Conservation (phyloP, 2,113 vertebrate genomes). For the Rynchops niger region DNA sequence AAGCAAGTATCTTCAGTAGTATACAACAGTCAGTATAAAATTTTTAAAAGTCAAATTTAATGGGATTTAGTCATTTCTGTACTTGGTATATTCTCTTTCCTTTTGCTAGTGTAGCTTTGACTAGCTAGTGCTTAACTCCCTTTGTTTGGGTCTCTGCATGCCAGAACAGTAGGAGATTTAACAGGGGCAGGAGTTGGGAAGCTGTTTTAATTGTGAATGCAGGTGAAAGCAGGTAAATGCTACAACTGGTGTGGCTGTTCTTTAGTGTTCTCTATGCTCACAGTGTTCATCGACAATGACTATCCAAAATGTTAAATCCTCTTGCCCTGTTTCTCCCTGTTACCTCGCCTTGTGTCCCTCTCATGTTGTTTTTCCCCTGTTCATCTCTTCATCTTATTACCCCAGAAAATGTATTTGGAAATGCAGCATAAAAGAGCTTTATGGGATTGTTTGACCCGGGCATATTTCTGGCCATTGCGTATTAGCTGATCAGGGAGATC, state of each 20-base stretch:
- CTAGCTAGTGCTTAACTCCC: background rate
- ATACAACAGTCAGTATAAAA: background rate
- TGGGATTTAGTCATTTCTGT: background rate
- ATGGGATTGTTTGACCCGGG: background rate
- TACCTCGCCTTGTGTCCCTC: background rate
- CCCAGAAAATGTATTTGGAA: background rate
- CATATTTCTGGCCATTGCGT: background rate
- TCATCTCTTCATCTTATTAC: background rate
- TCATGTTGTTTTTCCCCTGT: background rate
- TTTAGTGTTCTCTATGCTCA: background rate
- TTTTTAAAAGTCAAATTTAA: background rate
- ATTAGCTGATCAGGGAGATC: background rate
- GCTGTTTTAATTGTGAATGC: background rate
- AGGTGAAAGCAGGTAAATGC: background rate
- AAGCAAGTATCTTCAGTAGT: background rate
- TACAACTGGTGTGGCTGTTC: accelerated
- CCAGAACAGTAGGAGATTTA: background rate
- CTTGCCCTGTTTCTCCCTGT: background rate
- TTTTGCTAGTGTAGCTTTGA: background rate
- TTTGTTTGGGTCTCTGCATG: background rate
- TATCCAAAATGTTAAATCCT: background rate
- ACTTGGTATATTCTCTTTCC: background rate
- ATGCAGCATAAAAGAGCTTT: background rate
- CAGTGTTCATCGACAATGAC: background rate
- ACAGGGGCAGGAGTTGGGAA: background rate